phyloP scores from a whole-genome alignment of 2,888 invertebrate species.

The Trisateles emortualis region DNA sequence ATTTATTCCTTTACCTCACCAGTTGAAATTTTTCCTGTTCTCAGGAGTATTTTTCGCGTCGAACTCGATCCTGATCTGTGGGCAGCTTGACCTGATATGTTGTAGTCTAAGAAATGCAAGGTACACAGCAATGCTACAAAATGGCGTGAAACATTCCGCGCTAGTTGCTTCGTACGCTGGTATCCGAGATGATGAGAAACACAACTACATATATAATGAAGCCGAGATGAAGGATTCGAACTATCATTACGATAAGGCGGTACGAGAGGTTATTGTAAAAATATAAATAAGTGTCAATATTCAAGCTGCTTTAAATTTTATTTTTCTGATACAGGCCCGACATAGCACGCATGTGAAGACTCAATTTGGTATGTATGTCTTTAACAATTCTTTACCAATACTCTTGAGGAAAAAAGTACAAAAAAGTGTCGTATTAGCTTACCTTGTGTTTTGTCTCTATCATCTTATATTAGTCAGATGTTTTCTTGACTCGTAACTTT shows the following conservation, averaged over 20 bases:
- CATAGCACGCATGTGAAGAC: slow-evolving; percentile 38
- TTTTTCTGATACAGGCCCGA: slow-evolving; percentile 48
- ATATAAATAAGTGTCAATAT: too few relatives aligned
- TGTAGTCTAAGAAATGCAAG: slow-evolving; percentile 75
- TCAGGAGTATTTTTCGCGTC: slow-evolving; percentile 77
- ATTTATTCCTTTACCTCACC: too few relatives aligned
- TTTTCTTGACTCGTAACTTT: too few relatives aligned
- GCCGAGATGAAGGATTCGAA: slow-evolving; percentile 61
- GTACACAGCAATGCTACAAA: slow-evolving; percentile 67
- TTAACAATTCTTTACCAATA: too few relatives aligned
- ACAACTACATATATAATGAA: slow-evolving; percentile 67
- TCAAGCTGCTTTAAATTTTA: not conserved
- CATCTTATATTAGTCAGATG: too few relatives aligned
- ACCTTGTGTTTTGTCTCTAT: too few relatives aligned
- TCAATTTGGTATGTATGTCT: slow-evolving; percentile 54
- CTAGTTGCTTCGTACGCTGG: slow-evolving; percentile 45
- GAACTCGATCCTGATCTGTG: slow-evolving; percentile 76
- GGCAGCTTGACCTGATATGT: slow-evolving; percentile 77
- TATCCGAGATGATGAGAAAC: slow-evolving; percentile 64
- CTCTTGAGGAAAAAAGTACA: too few relatives aligned
- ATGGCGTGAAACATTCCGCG: slow-evolving; percentile 58
- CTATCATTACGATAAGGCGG: slow-evolving; percentile 65
- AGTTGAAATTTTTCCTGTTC: not conserved
- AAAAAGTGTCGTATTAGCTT: too few relatives aligned
- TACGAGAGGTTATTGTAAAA: too few relatives aligned